Evolutionary conservation across 2,888 invertebrate genomes (phyloP).

Genomic region (Caenorhabditis japonica): DNA sequence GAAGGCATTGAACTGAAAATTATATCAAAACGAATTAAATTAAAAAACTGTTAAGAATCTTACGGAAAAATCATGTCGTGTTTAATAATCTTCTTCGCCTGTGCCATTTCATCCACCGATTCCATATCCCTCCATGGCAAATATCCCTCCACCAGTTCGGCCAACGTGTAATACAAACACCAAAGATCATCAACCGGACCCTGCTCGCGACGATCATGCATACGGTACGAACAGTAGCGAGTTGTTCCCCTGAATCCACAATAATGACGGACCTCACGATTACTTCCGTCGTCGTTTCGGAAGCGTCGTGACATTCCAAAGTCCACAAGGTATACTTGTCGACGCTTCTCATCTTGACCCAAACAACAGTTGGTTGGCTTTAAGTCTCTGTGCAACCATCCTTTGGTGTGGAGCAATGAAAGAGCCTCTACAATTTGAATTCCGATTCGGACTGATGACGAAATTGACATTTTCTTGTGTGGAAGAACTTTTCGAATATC

Average conservation of each 20-base stretch:
- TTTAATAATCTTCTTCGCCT: slow-evolving; percentile 53
- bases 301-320: slow-evolving; percentile 70
- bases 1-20: slow-evolving; percentile 45
- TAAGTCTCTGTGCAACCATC: slow-evolving; percentile 72
- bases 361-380: slow-evolving; percentile 74
- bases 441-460: slow-evolving; percentile 61
- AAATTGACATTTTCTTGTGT: slow-evolving; percentile 49
- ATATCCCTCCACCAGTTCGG: slow-evolving; percentile 67
- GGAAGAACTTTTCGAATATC: slow-evolving; percentile 65
- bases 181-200: slow-evolving; percentile 70
- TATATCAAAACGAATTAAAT: background rate
- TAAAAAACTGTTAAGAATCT: background rate
- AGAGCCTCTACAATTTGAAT: slow-evolving; percentile 69
- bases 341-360: slow-evolving; percentile 57
- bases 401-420: slow-evolving; percentile 64
- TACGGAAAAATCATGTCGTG: slow-evolving; percentile 37
- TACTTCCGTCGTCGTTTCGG: slow-evolving; percentile 58
- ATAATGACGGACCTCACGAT: slow-evolving; percentile 60
- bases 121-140: slow-evolving; percentile 70
- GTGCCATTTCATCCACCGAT: slow-evolving; percentile 61
- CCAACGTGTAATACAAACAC: slow-evolving; percentile 68
- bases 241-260: slow-evolving; percentile 74
- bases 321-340: slow-evolving; percentile 69
- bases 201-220: slow-evolving; percentile 69
- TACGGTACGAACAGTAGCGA: slow-evolving; percentile 70